Percentiles rank a stretch among this genome's conserved stretches.
These are phyloP conservation scores for Adoxophyes honmai DNA, from an alignment of 1,140 invertebrate species.

Conservation along the genomic window DNA sequence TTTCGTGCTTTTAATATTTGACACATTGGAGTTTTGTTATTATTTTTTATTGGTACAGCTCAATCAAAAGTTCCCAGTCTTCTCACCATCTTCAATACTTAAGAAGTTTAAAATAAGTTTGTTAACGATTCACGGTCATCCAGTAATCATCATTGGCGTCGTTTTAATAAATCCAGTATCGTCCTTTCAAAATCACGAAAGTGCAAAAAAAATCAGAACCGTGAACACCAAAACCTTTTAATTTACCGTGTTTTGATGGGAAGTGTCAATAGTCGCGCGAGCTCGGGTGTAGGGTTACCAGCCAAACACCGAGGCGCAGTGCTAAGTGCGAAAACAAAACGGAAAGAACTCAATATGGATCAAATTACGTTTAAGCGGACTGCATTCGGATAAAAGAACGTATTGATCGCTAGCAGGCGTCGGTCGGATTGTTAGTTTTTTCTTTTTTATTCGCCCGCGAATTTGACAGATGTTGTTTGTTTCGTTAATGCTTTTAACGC, in stretches of 20 bases:
- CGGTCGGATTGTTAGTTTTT: slow-evolving; percentile 35
- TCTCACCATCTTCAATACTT: too few species aligned
- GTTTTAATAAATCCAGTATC: too few species aligned
- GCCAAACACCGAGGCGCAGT: slow-evolving; percentile 64
- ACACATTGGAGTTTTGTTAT: too few species aligned
- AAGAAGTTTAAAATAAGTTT: too few species aligned
- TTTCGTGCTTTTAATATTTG: too few species aligned
- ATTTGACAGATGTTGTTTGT: slow-evolving; percentile 10
- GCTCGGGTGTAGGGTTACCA: slow-evolving; percentile 57
- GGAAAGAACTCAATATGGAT: slow-evolving; percentile 51
- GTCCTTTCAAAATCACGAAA: background rate
- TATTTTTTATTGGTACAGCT: too few species aligned
- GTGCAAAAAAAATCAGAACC: background rate
- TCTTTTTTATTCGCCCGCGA: slow-evolving; percentile 25
- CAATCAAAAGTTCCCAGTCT: too few species aligned
- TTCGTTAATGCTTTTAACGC: background rate
- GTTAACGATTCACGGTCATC: too few species aligned
- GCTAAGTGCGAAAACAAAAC: slow-evolving; percentile 71
- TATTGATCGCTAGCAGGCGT: slow-evolving; percentile 46
- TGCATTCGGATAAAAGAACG: slow-evolving; percentile 59
- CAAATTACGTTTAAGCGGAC: slow-evolving; percentile 66
- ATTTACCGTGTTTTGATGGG: slow-evolving; percentile 57
- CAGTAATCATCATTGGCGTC: too few species aligned
- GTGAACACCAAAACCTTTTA: slow-evolving; percentile 8
- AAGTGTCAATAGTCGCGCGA: slow-evolving; percentile 73